These are phyloP conservation scores for Adelosebastes latens DNA, from an alignment of 2,797 vertebrate genomes.

Conservation along the genomic window DNA sequence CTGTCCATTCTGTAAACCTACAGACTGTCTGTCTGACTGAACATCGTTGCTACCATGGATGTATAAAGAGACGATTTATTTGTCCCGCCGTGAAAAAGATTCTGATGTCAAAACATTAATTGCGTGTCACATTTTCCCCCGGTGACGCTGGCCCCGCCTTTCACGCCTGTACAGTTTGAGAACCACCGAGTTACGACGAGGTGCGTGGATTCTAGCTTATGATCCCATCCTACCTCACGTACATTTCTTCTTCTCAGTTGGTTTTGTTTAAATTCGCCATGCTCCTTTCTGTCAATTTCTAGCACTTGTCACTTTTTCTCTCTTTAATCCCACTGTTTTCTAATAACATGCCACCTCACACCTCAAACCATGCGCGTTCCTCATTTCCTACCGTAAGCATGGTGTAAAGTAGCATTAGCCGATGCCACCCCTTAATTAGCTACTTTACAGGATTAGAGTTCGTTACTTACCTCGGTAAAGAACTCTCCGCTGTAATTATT, in stretches of 20 bases:
- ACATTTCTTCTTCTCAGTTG: background rate
- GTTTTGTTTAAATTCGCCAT: background rate
- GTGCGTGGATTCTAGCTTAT: background rate
- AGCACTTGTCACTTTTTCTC: background rate
- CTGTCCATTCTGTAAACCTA: too few species aligned
- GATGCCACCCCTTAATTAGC: conserved; percentile 67
- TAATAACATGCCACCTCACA: background rate
- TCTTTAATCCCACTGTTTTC: background rate
- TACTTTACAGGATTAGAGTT: conserved; percentile 71
- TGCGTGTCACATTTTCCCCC: too few species aligned
- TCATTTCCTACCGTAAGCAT: conserved; percentile 28
- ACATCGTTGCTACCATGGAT: too few species aligned
- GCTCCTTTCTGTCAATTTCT: background rate
- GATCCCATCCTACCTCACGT: background rate
- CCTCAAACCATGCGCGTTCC: conserved; percentile 10
- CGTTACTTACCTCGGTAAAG: conserved; percentile 62
- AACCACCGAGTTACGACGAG: background rate
- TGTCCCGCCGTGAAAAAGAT: too few species aligned
- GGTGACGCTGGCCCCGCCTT: too few species aligned
- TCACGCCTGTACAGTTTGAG: too few species aligned
- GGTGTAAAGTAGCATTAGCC: conserved; percentile 51
- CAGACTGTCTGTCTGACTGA: too few species aligned
- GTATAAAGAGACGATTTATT: too few species aligned
- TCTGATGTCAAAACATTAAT: too few species aligned
- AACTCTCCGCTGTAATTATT: conserved; percentile 70